Conservation (phyloP, 2,888 invertebrate species). For the Dynastes tityus region DNA sequence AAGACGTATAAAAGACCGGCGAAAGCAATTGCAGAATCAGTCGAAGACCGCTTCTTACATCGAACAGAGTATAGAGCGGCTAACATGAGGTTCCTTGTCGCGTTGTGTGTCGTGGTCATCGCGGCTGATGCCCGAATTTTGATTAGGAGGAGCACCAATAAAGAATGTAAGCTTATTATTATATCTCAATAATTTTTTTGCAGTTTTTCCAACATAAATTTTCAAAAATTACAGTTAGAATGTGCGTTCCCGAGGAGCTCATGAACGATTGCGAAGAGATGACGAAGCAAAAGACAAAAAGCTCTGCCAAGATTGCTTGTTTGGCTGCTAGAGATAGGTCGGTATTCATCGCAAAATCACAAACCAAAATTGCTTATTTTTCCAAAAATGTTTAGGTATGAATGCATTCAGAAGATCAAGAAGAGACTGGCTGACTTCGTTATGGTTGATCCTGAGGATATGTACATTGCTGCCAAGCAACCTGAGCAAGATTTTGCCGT, state of each 20-base stretch:
- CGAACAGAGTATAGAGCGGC: not conserved
- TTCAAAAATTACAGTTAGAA: slow-evolving; percentile 73
- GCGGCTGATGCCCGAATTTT: slow-evolving; percentile 51
- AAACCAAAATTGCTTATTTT: not conserved
- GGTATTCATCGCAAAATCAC: slow-evolving; percentile 53
- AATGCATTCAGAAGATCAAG: slow-evolving; percentile 84
- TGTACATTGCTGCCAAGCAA: slow-evolving; percentile 85
- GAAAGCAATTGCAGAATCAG: not conserved
- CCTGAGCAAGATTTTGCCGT: slow-evolving; percentile 83
- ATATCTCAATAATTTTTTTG: not conserved
- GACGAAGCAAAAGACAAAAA: slow-evolving; percentile 76
- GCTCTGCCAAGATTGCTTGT: slow-evolving; percentile 76
- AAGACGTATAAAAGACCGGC: slow-evolving; percentile 16
- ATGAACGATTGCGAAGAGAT: slow-evolving; percentile 79
- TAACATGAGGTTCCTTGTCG: slow-evolving; percentile 47
- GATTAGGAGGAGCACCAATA: slow-evolving; percentile 53
- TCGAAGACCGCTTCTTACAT: not conserved
- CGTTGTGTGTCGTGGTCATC: slow-evolving; percentile 39
- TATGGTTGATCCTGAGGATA: slow-evolving; percentile 89
- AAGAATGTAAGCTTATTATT: slow-evolving; percentile 55
- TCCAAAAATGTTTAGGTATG: slow-evolving; percentile 71
- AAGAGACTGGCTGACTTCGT: slow-evolving; percentile 86
- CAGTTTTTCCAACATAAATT: not conserved
- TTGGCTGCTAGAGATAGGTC: slow-evolving; percentile 83
- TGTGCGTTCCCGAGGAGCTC: slow-evolving; percentile 82